phyloP scores from a whole-genome alignment of 1,140 invertebrate species.

The Metaphire vulgaris region DNA sequence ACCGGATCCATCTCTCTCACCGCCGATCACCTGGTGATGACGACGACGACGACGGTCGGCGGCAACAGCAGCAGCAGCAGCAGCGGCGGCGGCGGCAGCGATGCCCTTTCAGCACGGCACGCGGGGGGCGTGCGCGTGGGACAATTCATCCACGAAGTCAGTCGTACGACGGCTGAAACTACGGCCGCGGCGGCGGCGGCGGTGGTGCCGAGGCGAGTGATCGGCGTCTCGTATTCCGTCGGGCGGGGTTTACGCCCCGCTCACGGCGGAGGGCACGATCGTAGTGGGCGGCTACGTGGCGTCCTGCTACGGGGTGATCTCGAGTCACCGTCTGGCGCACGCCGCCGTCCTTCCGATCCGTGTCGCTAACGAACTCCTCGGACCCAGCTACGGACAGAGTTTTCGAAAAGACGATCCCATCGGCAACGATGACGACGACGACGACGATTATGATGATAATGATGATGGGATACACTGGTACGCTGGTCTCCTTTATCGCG shows the following conservation, averaged over 20 bases:
- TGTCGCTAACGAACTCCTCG: not conserved
- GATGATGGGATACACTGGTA: constrained; percentile 9
- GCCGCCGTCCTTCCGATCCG: constrained; percentile 72
- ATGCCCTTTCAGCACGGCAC: constrained; percentile 32
- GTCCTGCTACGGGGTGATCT: constrained; percentile 87
- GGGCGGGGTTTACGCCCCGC: constrained; percentile 77
- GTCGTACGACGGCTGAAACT: not conserved
- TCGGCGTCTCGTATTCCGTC: constrained; percentile 57
- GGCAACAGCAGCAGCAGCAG: too few relatives aligned
- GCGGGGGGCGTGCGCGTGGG: constrained; percentile 50
- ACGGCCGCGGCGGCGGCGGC: too few relatives aligned
- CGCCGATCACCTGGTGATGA: constrained; percentile 66
- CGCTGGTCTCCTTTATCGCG: not conserved
- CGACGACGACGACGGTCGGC: not conserved
- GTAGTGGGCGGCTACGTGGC: constrained; percentile 82
- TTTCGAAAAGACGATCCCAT: too few relatives aligned
- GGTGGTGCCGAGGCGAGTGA: constrained; percentile 59
- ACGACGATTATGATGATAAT: too few relatives aligned
- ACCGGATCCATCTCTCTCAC: constrained; percentile 70
- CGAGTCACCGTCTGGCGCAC: constrained; percentile 77
- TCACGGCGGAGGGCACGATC: constrained; percentile 78
- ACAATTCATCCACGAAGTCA: constrained; percentile 33
- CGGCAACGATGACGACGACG: too few relatives aligned
- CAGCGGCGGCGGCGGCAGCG: too few relatives aligned
- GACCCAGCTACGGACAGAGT: not conserved